Percentiles rank a stretch among this genome's conserved stretches.
Evolutionary conservation across 2,888 invertebrate species (phyloP).

Genomic region (Andrena marginata): DNA sequence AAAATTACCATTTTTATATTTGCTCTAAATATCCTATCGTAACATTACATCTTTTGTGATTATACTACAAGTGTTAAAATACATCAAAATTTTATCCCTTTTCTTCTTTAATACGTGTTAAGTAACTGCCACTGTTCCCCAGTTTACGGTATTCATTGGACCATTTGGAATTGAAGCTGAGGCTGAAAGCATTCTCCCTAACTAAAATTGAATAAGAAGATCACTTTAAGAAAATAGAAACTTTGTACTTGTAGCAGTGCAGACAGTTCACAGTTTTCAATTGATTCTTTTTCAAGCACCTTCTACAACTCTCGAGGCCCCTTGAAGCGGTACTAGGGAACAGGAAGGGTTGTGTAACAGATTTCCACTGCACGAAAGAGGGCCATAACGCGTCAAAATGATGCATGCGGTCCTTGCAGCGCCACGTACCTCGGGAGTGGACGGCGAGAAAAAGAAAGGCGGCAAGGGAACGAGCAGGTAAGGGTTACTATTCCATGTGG

Average conservation of each 20-base stretch:
- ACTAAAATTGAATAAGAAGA: background rate
- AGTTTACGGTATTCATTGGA: no score
- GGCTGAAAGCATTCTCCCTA: background rate
- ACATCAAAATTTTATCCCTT: no score
- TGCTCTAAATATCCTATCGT: no score
- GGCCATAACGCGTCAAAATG: constrained; percentile 59
- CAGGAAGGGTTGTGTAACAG: constrained; percentile 45
- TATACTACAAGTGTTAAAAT: no score
- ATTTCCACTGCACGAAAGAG: constrained; percentile 51
- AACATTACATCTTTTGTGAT: no score
- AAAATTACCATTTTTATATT: no score
- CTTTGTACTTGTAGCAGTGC: background rate
- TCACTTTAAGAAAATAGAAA: background rate
- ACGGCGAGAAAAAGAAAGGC: background rate
- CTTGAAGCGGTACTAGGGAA: constrained; percentile 30
- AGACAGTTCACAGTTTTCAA: constrained; percentile 4
- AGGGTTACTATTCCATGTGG: constrained; percentile 69
- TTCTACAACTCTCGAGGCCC: constrained; percentile 5
- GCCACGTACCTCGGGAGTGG: constrained; percentile 23
- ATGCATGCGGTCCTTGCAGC: constrained; percentile 48
- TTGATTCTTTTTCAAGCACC: constrained; percentile 33
- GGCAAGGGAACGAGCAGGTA: background rate
- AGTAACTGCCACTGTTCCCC: no score
- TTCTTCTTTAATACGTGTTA: no score
- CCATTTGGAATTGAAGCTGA: no score